Percentiles rank a stretch among this genome's conserved stretches.
phyloP scores from a whole-genome alignment of 2,888 invertebrate species.

The Tetranychus truncatus region DNA sequence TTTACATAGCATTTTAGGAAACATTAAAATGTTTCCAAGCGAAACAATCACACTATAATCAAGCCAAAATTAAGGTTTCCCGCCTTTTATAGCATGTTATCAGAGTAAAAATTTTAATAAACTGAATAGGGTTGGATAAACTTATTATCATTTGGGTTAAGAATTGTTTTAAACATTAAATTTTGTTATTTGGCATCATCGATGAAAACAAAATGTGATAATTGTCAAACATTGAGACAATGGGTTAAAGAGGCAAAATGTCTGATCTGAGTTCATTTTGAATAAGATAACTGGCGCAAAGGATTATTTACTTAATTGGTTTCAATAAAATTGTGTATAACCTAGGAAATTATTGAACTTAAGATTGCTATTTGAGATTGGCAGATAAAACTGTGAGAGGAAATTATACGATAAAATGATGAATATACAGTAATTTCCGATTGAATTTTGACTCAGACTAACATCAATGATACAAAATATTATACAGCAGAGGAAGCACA shows the following conservation, averaged over 20 bases:
- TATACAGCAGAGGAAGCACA: not conserved
- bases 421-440: too few species aligned
- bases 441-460: not conserved
- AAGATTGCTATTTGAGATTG: too few species aligned
- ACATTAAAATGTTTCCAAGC: not conserved
- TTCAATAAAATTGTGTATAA: not conserved
- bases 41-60: not conserved
- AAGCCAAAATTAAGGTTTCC: not conserved
- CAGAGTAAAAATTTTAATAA: not conserved
- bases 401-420: too few species aligned
- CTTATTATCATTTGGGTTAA: not conserved
- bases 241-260: not conserved
- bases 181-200: not conserved
- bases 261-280: not conserved
- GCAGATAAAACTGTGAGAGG: too few species aligned
- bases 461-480: not conserved
- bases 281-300: not conserved
- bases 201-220: not conserved
- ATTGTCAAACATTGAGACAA: not conserved
- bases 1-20: not conserved
- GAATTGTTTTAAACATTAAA: not conserved
- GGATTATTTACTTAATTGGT: not conserved
- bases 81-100: not conserved
- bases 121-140: not conserved
- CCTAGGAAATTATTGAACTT: too few species aligned